These are phyloP conservation scores for Aleiodes alternator DNA, from an alignment of 2,888 invertebrate species.

Conservation along the genomic window DNA sequence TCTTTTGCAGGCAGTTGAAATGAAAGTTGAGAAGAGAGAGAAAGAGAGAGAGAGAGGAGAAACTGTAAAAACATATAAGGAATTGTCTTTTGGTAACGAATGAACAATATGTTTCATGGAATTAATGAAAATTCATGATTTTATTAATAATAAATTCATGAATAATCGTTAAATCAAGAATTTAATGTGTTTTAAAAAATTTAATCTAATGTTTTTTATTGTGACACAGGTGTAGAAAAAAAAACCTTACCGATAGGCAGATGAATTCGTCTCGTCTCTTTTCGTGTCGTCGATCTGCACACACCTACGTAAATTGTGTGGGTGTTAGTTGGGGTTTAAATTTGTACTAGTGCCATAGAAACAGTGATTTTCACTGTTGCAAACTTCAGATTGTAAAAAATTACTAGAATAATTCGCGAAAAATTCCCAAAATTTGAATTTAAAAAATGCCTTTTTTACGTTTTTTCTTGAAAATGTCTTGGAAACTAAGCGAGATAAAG, in stretches of 20 bases:
- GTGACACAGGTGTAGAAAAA: not conserved
- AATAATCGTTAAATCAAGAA: not conserved
- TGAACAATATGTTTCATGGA: not conserved
- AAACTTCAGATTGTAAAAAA: conserved; percentile 21
- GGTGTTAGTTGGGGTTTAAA: conserved; percentile 11
- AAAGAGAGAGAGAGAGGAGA: not conserved
- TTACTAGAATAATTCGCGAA: not conserved
- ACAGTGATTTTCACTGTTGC: not conserved
- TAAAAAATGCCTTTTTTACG: not conserved
- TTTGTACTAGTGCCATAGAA: not conserved
- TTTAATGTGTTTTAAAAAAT: not conserved
- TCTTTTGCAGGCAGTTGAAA: not conserved
- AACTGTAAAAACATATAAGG: conserved; percentile 14
- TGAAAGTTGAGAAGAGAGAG: conserved; percentile 7
- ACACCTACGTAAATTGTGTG: conserved; percentile 16
- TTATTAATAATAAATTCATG: not conserved
- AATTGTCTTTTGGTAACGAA: conserved; percentile 8
- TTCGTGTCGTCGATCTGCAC: conserved; percentile 25
- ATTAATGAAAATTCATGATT: not conserved
- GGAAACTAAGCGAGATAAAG: no score
- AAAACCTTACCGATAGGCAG: conserved; percentile 34
- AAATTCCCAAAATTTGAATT: not conserved
- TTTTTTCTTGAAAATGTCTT: no score
- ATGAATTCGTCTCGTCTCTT: conserved; percentile 30
- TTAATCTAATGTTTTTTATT: not conserved